Conservation (phyloP, 37 sponge, comb jelly and placozoan species). For the Diacarnus erythraeanus region DNA sequence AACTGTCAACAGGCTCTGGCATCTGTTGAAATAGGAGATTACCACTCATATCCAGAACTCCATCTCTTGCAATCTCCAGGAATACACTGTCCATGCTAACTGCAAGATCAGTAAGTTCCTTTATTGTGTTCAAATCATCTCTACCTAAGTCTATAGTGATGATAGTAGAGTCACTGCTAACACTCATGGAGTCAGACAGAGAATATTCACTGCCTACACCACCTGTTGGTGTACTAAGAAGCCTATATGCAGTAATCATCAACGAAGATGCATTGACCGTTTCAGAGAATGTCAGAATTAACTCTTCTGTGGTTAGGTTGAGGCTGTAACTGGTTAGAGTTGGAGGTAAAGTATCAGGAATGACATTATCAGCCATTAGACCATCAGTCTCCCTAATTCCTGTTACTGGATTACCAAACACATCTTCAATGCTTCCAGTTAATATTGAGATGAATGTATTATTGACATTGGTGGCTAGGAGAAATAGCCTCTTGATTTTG, state of each 20-base stretch:
- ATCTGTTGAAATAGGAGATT: slow-evolving; percentile 34
- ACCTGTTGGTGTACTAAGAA: slow-evolving; percentile 33
- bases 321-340: slow-evolving; percentile 40
- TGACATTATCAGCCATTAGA: slow-evolving; percentile 23
- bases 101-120: slow-evolving; percentile 63
- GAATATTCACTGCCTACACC: slow-evolving; percentile 27
- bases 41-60: slow-evolving; percentile 71
- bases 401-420: slow-evolving; percentile 65
- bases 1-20: slow-evolving; percentile 13
- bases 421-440: slow-evolving; percentile 44
- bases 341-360: slow-evolving; percentile 52
- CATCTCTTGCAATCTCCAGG: slow-evolving; percentile 24
- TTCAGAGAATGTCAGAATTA: slow-evolving; percentile 71
- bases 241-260: slow-evolving; percentile 37
- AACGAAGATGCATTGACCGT: slow-evolving; percentile 77
- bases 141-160: slow-evolving; percentile 61
- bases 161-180: slow-evolving; percentile 71
- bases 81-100: slow-evolving; percentile 43
- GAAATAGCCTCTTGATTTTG: slow-evolving; percentile 69
- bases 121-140: slow-evolving; percentile 75
- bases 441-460: slow-evolving; percentile 57
- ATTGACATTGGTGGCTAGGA: slow-evolving; percentile 42
- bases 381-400: slow-evolving; percentile 2
- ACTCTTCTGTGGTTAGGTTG: slow-evolving; percentile 62
- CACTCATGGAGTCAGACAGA: slow-evolving; percentile 44